Evolutionary conservation across 2,113 vertebrate species (phyloP).

Genomic region (Pteropus alecto): DNA sequence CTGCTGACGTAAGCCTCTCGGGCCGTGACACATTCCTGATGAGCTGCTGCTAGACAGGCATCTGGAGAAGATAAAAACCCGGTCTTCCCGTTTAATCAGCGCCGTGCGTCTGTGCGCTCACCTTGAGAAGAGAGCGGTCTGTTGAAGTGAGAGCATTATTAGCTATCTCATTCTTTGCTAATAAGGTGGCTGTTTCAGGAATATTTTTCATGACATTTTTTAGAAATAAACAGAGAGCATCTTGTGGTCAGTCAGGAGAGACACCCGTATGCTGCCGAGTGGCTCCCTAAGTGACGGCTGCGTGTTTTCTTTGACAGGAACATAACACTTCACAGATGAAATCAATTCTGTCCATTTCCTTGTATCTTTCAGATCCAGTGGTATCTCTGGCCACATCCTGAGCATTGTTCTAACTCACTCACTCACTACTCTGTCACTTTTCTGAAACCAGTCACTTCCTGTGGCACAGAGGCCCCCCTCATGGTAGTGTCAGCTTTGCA

Average conservation of each 20-base stretch:
- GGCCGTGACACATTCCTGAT: background rate
- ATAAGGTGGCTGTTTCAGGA: background rate
- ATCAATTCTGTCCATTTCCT: background rate
- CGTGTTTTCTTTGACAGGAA: background rate
- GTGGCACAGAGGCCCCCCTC: background rate
- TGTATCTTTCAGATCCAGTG: background rate
- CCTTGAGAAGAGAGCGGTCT: background rate
- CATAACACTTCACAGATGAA: background rate
- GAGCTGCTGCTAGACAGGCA: background rate
- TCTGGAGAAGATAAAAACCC: constrained; percentile 31
- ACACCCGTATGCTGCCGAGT: background rate
- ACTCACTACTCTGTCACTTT: background rate
- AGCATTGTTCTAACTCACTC: background rate
- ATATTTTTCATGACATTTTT: background rate
- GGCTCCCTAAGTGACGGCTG: no score
- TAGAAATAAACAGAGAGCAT: background rate
- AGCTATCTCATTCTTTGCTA: background rate
- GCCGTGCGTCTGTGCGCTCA: background rate
- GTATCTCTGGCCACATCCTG: background rate
- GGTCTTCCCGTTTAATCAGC: background rate
- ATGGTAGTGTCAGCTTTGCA: accelerated
- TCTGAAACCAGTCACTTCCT: background rate
- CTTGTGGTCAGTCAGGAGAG: background rate
- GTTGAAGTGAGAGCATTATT: background rate
- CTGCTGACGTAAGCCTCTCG: background rate